Conservation (phyloP, 2,888 invertebrate species). For the Elaeidobius kamerunicus region DNA sequence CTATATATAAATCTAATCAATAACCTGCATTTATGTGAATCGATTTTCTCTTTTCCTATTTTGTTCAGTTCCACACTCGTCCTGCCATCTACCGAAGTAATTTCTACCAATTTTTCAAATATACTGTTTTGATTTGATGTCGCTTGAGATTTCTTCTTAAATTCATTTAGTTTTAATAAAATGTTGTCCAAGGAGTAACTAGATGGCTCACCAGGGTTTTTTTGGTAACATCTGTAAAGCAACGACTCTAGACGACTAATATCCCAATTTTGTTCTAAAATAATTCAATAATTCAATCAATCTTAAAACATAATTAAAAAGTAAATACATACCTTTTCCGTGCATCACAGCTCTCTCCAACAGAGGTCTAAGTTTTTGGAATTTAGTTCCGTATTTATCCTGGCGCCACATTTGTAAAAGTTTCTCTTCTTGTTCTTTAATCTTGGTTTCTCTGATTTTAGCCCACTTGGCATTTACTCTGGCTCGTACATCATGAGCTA, state of each 20-base stretch:
- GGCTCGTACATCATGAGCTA: constrained; percentile 4
- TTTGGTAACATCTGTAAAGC: constrained; percentile 1
- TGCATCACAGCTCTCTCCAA: constrained; percentile 1
- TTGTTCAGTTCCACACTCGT: no score
- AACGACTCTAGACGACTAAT: neutral
- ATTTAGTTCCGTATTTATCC: constrained; percentile 33
- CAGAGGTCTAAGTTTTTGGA: constrained; percentile 10
- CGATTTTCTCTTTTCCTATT: no score
- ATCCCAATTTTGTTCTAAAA: neutral
- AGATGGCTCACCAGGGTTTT: constrained; percentile 8
- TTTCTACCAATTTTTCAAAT: no score
- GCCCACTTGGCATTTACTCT: constrained; percentile 15
- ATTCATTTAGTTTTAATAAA: constrained; percentile 5
- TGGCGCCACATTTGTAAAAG: constrained; percentile 25
- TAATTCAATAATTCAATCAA: neutral
- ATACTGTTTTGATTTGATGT: neutral
- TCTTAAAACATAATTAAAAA: neutral
- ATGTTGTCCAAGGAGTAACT: constrained; percentile 12
- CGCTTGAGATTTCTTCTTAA: neutral
- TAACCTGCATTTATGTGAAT: no score
- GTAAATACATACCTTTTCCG: neutral
- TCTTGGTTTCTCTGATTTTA: constrained; percentile 12
- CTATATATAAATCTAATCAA: no score
- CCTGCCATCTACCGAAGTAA: neutral
- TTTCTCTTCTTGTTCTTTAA: constrained; percentile 14